phyloP scores from a whole-genome alignment of 2,888 invertebrate species.

The Tricholauxania praeusta region DNA sequence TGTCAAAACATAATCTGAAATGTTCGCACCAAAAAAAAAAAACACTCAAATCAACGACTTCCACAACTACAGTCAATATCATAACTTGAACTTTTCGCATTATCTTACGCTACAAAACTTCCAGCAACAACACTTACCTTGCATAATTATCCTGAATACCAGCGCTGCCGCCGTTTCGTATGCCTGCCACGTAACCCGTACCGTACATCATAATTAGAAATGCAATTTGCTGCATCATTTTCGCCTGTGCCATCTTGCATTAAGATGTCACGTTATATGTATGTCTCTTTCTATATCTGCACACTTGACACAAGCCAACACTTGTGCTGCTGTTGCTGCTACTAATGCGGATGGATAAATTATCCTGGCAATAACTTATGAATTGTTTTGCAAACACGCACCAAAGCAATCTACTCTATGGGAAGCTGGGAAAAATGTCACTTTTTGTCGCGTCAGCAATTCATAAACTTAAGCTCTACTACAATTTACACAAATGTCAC shows the following conservation, averaged over 20 bases:
- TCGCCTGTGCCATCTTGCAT: conserved; percentile 41
- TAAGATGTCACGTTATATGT: conserved; percentile 17
- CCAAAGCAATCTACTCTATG: conserved; percentile 44
- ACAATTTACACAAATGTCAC: not conserved
- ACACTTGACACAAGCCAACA: not conserved
- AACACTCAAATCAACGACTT: too few relatives aligned
- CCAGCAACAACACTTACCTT: conserved; percentile 55
- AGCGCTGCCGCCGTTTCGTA: conserved; percentile 60
- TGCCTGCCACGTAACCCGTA: conserved; percentile 62
- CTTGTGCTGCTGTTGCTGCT: conserved; percentile 10
- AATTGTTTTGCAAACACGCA: conserved; percentile 42
- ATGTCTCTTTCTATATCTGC: not conserved
- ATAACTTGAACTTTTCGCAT: conserved; percentile 12
- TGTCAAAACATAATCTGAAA: too few relatives aligned
- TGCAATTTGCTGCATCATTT: conserved; percentile 64
- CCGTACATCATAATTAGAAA: conserved; percentile 66
- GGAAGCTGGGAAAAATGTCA: conserved; percentile 39
- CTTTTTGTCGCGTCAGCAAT: conserved; percentile 57
- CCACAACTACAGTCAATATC: conserved; percentile 6
- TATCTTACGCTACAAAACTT: conserved; percentile 17
- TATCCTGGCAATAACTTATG: conserved; percentile 26
- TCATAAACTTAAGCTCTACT: conserved; percentile 57
- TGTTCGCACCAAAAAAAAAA: too few relatives aligned
- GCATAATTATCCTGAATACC: conserved; percentile 46
- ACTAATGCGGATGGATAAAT: conserved; percentile 15